Percentiles rank a stretch among this genome's conserved stretches.
phyloP scores from a whole-genome alignment of 2,888 invertebrate species.

The Ophraella communa region DNA sequence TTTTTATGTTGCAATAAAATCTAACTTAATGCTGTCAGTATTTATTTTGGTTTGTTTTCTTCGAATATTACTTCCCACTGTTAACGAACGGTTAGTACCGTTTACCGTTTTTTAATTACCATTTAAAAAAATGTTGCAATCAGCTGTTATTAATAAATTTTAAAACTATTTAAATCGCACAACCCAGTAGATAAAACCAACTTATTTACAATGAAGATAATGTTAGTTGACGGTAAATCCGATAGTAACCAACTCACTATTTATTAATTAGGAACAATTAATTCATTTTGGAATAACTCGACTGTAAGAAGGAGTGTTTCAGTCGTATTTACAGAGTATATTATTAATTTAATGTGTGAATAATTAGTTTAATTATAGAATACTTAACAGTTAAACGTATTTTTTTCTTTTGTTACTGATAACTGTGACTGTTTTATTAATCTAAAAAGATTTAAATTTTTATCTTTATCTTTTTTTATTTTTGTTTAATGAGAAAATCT shows the following conservation, averaged over 20 bases:
- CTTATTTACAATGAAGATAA: not conserved
- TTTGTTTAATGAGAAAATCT: not conserved
- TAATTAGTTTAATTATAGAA: too few species aligned
- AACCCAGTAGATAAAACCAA: not conserved
- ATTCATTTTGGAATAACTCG: too few species aligned
- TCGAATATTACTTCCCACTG: conserved; percentile 13
- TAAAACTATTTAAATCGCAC: not conserved
- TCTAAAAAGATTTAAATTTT: too few species aligned
- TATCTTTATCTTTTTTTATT: too few species aligned
- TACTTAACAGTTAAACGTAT: too few species aligned
- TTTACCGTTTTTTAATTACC: not conserved
- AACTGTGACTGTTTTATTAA: too few species aligned
- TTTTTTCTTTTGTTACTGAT: too few species aligned
- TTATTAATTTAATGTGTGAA: too few species aligned
- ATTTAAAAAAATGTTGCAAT: not conserved
- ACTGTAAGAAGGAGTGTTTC: too few species aligned
- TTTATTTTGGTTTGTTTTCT: conserved; percentile 33
- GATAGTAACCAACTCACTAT: not conserved
- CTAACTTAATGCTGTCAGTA: conserved; percentile 34
- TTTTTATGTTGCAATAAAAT: conserved; percentile 36
- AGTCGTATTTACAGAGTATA: too few species aligned
- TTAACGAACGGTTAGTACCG: not conserved
- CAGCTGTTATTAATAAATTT: not conserved
- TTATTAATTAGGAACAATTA: not conserved
- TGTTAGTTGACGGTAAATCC: not conserved